Evolutionary conservation across 2,888 invertebrate genomes (phyloP), one percentile per base, ranked within the genome.

Genomic region (Agrotis ipsilon): DNA sequence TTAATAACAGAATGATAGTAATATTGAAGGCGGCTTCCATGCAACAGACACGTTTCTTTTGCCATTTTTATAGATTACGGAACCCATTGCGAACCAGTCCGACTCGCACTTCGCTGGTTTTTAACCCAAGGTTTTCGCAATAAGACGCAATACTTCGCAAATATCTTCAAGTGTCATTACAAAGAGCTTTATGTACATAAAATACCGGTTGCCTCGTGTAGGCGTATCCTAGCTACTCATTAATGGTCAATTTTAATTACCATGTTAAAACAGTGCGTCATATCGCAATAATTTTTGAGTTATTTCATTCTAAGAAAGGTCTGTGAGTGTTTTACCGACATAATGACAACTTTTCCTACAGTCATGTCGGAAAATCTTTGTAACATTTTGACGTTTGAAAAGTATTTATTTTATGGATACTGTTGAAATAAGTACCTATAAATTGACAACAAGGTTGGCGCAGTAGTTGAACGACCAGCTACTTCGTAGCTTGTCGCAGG

Each of bases 61-160:
- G 27, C 27, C 5, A 5, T 27, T 27, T 27, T 27, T 27, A 27
- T 4, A 5, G 27, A 27, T 9, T 39, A 39, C 39, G 39, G 39
- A 39, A 39, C 39, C 11, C 11, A 11, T 39, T 5, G 9, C 11
- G 39, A 6, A 7, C 32, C 32, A 32, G 32, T 32, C 5, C 7
- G 39, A 11, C 32, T 39, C 39, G 5, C 11, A 39, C 5, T 39
- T 39, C 9, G 11, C 39, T 11, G 39, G 39, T 55, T 55, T 55
- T 11, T 21, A 21, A n/a, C n/a, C n/a, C 67, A 67, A 67, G 21
- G 27, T 68, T 55, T 16, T 55, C n/a, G 46, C 16, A 55, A 27
- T 46, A 71, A 51, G 21, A 72, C 73, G 78, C 51, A 72, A 62
- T 72, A 46, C 24, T 78, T 78, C n/a, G 43, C 58, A 70, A 73